Percentiles rank a stretch among this genome's conserved stretches.
These are phyloP conservation scores for Oryzias woworae DNA, from an alignment of 2,113 vertebrate genomes.

Conservation along the genomic window DNA sequence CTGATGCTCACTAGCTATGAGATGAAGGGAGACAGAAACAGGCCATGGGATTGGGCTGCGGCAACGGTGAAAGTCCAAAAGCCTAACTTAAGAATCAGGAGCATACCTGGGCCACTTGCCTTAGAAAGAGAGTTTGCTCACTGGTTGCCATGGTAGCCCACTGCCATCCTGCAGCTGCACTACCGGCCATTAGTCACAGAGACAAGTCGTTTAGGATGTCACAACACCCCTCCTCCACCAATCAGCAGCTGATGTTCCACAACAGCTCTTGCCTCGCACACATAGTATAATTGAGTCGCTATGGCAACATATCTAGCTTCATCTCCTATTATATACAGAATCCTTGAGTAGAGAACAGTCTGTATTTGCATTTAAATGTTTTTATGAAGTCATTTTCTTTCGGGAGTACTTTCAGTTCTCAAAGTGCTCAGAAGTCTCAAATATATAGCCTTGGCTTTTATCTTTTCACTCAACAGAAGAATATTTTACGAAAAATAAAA, in stretches of 20 bases:
- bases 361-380: slow-evolving; percentile 46
- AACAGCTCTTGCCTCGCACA: slow-evolving; percentile 44
- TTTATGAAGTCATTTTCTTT: slow-evolving; percentile 6
- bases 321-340: slow-evolving; percentile 35
- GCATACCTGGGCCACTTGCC: slow-evolving; percentile 54
- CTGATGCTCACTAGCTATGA: slow-evolving; percentile 17
- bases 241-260: slow-evolving; percentile 53
- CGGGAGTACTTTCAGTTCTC: not conserved
- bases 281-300: slow-evolving; percentile 52
- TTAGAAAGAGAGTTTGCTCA: slow-evolving; percentile 34
- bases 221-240: slow-evolving; percentile 51
- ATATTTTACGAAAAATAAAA: not conserved
- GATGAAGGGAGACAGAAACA: slow-evolving; percentile 44
- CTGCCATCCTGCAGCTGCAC: slow-evolving; percentile 55
- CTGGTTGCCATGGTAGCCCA: slow-evolving; percentile 64
- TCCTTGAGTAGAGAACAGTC: slow-evolving; percentile 48
- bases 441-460: slow-evolving; percentile 7
- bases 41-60: slow-evolving; percentile 11
- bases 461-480: not conserved
- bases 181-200: slow-evolving; percentile 68
- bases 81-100: slow-evolving; percentile 15
- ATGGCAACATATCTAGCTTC: slow-evolving; percentile 65
- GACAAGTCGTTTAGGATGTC: slow-evolving; percentile 49
- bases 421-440: not conserved
- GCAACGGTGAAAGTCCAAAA: slow-evolving; percentile 19